Conservation (phyloP, 2,797 vertebrate genomes). For the Pristis pectinata region DNA sequence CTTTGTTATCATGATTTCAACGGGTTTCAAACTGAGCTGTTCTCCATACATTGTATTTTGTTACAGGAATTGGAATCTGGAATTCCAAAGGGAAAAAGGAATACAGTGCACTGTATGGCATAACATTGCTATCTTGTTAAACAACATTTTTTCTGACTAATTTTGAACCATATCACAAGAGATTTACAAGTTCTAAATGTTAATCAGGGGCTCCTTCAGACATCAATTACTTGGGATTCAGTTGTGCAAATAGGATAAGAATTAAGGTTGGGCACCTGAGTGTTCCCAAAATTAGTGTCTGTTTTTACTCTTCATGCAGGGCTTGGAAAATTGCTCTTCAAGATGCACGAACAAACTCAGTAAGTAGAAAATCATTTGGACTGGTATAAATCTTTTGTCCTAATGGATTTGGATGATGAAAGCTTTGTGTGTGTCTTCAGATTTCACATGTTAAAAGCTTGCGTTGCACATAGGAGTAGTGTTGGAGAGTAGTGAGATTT, state of each 20-base stretch:
- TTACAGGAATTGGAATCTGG: background rate
- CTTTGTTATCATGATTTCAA: background rate
- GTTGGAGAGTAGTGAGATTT: background rate
- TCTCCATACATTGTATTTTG: background rate
- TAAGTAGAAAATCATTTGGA: slow-evolving; percentile 56
- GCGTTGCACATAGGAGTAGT: background rate
- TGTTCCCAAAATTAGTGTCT: background rate
- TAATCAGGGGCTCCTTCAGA: background rate
- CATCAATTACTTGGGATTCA: background rate
- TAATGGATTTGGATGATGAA: background rate
- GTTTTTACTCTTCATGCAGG: slow-evolving; percentile 52
- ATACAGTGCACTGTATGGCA: background rate
- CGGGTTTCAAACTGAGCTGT: background rate
- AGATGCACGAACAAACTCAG: slow-evolving; percentile 80
- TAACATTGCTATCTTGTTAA: background rate
- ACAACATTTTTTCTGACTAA: background rate
- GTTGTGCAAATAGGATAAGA: background rate
- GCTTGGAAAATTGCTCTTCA: slow-evolving; percentile 90
- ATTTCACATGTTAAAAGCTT: background rate
- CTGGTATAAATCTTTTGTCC: background rate
- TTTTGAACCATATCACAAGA: background rate
- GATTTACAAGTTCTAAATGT: background rate
- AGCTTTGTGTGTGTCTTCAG: background rate
- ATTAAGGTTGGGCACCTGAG: background rate
- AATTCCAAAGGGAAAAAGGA: background rate